Evolutionary conservation across 2,888 invertebrate genomes (phyloP), one percentile per base, ranked within the genome.

Genomic region (Zootermopsis nevadensis): DNA sequence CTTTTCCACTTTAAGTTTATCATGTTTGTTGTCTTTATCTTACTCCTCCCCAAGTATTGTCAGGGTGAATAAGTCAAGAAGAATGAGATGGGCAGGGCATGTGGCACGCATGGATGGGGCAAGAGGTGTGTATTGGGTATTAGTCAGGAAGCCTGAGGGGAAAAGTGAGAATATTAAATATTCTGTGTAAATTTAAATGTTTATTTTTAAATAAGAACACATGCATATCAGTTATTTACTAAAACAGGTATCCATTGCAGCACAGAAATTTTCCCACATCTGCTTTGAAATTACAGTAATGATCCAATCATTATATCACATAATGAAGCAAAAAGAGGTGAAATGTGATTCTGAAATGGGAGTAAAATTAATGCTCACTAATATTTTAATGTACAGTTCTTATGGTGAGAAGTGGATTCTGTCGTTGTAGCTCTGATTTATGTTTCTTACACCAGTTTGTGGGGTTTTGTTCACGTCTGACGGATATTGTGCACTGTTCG

Each of bases 391-490:
- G n/a, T n/a, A 27, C 48, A 48, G 48, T 19, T 1, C 12, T 60
- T n/a, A 33, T 74, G 27, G 31, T 33, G 74, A 38, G 38, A 74
- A 74, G 38, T 74, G 74, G 24, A 74, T 74, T 38, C 74, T 74
- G 38, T 74, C 74, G n/a, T n/a, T 74, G 74, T 74, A 74, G 74
- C n/a, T 35, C 38, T 74, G 38, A 38, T 74, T 74, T 74, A n/a
- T 42, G 8, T 74, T 42, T n/a, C 22, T 6, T 60, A 24, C 38
- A 74, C 38, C n/a, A 33, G 0, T 1, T n/a, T 74, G 38, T 4
- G 69, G 33, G 8, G 3, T n/a, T 74, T 27, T 42, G n/a, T 74
- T 38, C 22, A 22, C n/a, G 38, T 38, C 12, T 38, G 74, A 35
- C 33, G 15, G 15, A 33, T 69, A 69, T 33, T 69, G 69, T 69